Evolutionary conservation across 2,113 vertebrate species (phyloP).

Genomic region (Lepus americanus): DNA sequence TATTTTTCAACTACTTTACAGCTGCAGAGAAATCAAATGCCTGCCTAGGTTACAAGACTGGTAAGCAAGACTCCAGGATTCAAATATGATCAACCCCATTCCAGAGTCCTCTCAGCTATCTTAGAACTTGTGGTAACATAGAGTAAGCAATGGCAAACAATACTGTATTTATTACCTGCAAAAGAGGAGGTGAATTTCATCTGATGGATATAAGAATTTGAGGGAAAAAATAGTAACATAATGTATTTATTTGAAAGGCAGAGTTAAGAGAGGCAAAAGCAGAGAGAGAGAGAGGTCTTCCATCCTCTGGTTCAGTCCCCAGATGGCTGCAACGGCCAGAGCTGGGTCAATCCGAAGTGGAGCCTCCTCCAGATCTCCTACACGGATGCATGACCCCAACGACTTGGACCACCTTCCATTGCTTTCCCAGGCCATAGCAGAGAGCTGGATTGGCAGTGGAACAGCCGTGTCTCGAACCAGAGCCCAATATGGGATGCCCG

Average conservation of each 20-base stretch:
- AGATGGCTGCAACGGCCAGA: no score
- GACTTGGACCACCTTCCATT: no score
- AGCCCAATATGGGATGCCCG: no score
- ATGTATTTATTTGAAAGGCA: not conserved
- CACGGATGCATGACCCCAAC: no score
- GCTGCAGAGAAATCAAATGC: not conserved
- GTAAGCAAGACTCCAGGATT: not conserved
- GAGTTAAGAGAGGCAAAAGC: no score
- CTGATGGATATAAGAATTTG: not conserved
- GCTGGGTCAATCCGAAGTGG: no score
- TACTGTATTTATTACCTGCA: not conserved
- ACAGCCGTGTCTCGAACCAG: no score
- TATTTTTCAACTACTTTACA: constrained; percentile 33
- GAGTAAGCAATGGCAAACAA: not conserved
- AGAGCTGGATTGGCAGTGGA: no score
- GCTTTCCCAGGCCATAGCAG: no score
- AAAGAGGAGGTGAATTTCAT: not conserved
- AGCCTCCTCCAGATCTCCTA: no score
- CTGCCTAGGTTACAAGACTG: not conserved
- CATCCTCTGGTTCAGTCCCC: no score
- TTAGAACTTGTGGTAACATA: not conserved
- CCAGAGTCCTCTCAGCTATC: not conserved
- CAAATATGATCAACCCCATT: not conserved
- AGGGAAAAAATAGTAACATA: not conserved
- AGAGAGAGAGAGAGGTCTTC: no score